Evolutionary conservation across 2,797 vertebrate species (phyloP).

Genomic region (Poecile montanus): DNA sequence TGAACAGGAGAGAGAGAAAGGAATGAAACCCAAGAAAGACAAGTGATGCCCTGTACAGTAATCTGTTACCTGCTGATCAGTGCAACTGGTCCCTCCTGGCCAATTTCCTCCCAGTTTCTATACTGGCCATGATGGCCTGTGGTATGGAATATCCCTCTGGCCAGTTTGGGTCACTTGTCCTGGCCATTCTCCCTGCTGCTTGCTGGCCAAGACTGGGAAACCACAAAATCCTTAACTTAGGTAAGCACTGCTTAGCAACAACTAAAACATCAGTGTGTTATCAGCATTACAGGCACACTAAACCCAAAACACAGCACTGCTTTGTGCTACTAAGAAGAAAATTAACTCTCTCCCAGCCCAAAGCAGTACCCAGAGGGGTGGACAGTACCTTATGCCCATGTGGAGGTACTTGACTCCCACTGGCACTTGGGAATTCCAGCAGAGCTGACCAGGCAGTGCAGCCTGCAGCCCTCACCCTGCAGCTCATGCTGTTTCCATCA

Average conservation of each 20-base stretch:
- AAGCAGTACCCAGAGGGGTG: not conserved
- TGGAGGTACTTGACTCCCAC: not conserved
- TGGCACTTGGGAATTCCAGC: not conserved
- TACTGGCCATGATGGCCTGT: not conserved
- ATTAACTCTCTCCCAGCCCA: not conserved
- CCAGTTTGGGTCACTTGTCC: not conserved
- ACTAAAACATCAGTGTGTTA: not conserved
- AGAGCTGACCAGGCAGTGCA: accelerated
- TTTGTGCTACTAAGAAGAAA: not conserved
- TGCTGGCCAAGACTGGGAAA: not conserved
- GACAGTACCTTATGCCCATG: accelerated
- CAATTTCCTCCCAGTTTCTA: not conserved
- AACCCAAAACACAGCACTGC: not conserved
- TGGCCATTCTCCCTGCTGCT: not conserved
- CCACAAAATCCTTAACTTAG: not conserved
- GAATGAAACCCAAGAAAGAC: not conserved
- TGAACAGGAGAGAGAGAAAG: not conserved
- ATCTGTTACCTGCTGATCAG: not conserved
- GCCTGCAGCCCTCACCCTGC: not conserved
- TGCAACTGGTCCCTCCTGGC: not conserved
- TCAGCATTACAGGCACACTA: not conserved
- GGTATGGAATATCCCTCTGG: not conserved
- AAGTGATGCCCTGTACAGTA: not conserved
- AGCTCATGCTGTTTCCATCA: not conserved
- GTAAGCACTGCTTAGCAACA: not conserved